Evolutionary conservation across 1,140 invertebrate genomes (phyloP).

Genomic region (Carcinoscorpius rotundicauda): DNA sequence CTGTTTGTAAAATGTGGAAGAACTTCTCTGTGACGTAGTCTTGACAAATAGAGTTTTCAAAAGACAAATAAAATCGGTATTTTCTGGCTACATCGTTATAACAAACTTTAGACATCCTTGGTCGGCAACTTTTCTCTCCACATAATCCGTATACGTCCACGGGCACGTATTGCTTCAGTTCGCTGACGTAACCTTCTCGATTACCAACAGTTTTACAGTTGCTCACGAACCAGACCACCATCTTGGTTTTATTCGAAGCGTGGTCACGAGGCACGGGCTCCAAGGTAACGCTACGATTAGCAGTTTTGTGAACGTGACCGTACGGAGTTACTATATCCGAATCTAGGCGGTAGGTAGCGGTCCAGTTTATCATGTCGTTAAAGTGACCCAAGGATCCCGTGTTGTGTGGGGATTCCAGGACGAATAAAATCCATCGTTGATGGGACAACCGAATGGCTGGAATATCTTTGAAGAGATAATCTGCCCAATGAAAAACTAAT

Average conservation of each 20-base stretch:
- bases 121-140: conserved; percentile 24
- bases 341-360: conserved; percentile 28
- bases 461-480: conserved; percentile 13
- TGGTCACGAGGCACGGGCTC: neutral
- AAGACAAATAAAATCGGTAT: conserved; percentile 36
- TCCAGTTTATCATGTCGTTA: conserved; percentile 27
- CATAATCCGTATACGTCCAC: conserved; percentile 32
- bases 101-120: conserved; percentile 18
- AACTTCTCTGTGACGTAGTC: conserved; percentile 41
- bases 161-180: conserved; percentile 25
- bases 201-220: conserved; percentile 26
- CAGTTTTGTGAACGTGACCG: conserved; percentile 1
- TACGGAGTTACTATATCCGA: conserved; percentile 19
- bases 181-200: conserved; percentile 24
- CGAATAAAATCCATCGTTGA: conserved; percentile 21
- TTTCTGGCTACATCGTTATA: conserved; percentile 18
- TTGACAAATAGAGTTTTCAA: conserved; percentile 37
- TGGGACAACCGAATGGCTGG: neutral
- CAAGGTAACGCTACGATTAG: no score
- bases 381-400: conserved; percentile 15
- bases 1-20: conserved; percentile 22
- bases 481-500: conserved; percentile 18
- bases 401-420: conserved; percentile 17
- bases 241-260: conserved; percentile 29
- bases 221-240: conserved; percentile 35